Conservation (phyloP, 1,140 invertebrate genomes). For the Sinonovacula constricta region DNA sequence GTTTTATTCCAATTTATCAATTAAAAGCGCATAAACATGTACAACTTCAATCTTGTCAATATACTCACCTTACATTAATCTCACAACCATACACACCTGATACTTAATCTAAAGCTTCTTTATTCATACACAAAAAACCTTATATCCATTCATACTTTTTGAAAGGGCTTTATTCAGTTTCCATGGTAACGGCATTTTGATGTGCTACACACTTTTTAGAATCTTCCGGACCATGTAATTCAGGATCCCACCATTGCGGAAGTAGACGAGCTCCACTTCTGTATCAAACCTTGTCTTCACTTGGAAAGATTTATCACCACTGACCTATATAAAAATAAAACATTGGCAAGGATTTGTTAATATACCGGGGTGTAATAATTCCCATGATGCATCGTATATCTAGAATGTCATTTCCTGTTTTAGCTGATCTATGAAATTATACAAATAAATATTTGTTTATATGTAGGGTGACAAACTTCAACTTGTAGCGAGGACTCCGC, state of each 20-base stretch:
- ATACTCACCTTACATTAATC: no score
- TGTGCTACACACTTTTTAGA: constrained; percentile 32
- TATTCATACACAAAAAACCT: no score
- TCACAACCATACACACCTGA: no score
- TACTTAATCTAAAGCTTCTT: no score
- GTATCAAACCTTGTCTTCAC: constrained; percentile 95
- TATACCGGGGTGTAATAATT: background rate
- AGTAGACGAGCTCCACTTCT: constrained; percentile 98
- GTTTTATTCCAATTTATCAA: no score
- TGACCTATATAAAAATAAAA: constrained; percentile 62
- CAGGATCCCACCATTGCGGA: constrained; percentile 95
- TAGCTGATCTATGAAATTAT: background rate
- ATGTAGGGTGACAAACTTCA: no score
- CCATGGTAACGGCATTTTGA: background rate
- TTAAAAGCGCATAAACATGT: no score
- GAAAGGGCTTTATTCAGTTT: no score
- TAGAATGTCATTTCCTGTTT: background rate
- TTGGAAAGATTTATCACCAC: constrained; percentile 84
- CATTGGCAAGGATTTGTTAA: background rate
- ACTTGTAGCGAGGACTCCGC: no score
- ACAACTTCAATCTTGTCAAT: no score
- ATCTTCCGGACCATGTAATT: constrained; percentile 95
- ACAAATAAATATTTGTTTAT: background rate
- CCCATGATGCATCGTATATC: background rate
- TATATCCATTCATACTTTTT: no score